Percentiles rank a stretch among this genome's conserved stretches.
Evolutionary conservation across 2,888 invertebrate genomes (phyloP).

Genomic region (Brachynemurus nebulosus): DNA sequence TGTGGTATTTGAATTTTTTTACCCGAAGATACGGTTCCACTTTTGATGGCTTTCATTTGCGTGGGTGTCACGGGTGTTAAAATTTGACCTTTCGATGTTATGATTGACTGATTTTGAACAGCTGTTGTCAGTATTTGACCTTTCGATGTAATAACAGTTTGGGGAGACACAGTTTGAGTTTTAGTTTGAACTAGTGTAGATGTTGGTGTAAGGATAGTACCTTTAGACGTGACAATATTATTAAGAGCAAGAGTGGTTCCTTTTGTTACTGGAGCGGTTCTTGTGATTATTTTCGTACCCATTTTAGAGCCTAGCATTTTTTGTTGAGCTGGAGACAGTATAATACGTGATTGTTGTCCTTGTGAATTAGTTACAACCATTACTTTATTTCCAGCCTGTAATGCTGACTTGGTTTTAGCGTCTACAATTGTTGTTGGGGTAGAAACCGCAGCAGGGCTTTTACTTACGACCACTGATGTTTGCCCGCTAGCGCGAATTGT

Average conservation of each 20-base stretch:
- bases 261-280: slow-evolving; percentile 16
- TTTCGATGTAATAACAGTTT: slow-evolving; percentile 40
- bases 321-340: slow-evolving; percentile 46
- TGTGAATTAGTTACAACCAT: slow-evolving; percentile 51
- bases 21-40: slow-evolving; percentile 22
- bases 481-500: slow-evolving; percentile 37
- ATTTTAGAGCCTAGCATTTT: slow-evolving; percentile 41
- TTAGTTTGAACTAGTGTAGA: neutral
- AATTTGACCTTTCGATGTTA: slow-evolving; percentile 28
- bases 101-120: slow-evolving; percentile 28
- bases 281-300: slow-evolving; percentile 14
- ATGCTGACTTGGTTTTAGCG: neutral
- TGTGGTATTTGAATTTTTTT: slow-evolving; percentile 18
- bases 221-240: slow-evolving; percentile 15
- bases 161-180: slow-evolving; percentile 24
- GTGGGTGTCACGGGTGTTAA: slow-evolving; percentile 30
- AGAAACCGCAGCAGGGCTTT: slow-evolving; percentile 13
- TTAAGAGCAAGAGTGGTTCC: slow-evolving; percentile 17
- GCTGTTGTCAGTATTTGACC: slow-evolving; percentile 37
- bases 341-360: slow-evolving; percentile 43
- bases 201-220: slow-evolving; percentile 18
- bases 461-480: slow-evolving; percentile 30
- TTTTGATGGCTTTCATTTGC: slow-evolving; percentile 28
- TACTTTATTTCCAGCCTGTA: slow-evolving; percentile 36
- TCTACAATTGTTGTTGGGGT: slow-evolving; percentile 27